Evolutionary conservation across 2,888 invertebrate species (phyloP), one percentile per base, ranked within the genome.

Genomic region (Gastracanthus pulcherrimus): DNA sequence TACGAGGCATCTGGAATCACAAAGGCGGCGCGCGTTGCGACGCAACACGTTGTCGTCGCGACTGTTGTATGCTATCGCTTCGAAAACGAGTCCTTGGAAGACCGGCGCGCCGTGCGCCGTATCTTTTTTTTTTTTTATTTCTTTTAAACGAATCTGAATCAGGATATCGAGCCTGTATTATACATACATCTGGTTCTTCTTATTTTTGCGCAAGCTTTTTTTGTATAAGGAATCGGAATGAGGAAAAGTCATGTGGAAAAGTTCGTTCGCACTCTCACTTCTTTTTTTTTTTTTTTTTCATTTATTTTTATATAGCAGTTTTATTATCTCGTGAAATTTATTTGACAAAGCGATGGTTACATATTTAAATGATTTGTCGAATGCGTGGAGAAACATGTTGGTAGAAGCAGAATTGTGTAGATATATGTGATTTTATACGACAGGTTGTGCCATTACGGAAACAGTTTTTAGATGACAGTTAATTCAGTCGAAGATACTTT

Each of bases 1-100:
- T n/a, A 86, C 76, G 84, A 86, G 83, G 84, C 83, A 86, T 85
- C 84, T 87, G 66, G 81, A 87, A 84, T 82, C 83, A 75, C 58
- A 77, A 76, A 80, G 51, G 41, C 67, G 69, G 23, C 41, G 51
- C 29, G 31, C 82, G 74, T 80, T 82, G 81, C 62, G 75, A 83
- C 69, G 84, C 84, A 85, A 87, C 79, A 79, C 84, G 85, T 83
- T 83, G 75, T 74, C 64, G 48, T 26, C 60, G 51, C 58, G 34
- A 45, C 38, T 76, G n/a, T n/a, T n/a, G n/a, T n/a, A n/a, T n/a
- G 19, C 23, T 62, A 64, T 70, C 48, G 51, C 38, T 62, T 74
- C 23, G 23, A 77, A 38, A 81, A 76, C n/a, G 23, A 76, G 71
- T 77, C 34, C 55, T 72, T 48, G 45, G 19, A 77, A 51, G 70